These are phyloP conservation scores for Spatulosminthurus flaviceps DNA, from an alignment of 2,888 invertebrate species.

Conservation along the genomic window DNA sequence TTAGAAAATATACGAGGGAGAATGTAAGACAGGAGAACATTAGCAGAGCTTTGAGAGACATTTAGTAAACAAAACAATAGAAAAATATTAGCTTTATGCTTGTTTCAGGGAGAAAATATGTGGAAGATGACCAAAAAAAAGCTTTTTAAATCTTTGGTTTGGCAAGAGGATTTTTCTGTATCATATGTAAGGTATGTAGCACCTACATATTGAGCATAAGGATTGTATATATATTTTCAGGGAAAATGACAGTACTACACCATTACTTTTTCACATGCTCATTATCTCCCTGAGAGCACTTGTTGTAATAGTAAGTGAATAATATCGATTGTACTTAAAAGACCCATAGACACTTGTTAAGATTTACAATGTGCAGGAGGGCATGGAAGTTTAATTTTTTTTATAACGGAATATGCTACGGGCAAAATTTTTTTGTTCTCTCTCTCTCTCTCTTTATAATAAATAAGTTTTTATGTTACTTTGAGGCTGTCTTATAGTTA, in stretches of 20 bases:
- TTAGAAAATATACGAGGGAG: slow-evolving; percentile 1
- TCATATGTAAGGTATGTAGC: neutral
- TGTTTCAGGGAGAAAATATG: too few relatives aligned
- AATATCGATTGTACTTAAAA: slow-evolving; percentile 9
- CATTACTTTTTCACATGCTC: slow-evolving; percentile 19
- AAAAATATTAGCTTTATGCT: neutral
- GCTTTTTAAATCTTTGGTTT: neutral
- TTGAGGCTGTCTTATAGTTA: neutral
- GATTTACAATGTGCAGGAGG: slow-evolving; percentile 2
- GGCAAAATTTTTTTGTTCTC: neutral
- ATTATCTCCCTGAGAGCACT: neutral
- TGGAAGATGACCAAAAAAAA: neutral
- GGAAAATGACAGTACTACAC: slow-evolving; percentile 27
- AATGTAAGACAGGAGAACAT: slow-evolving; percentile 19
- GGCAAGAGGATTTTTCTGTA: neutral
- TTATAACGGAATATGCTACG: neutral
- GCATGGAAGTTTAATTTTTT: neutral
- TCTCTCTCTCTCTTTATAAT: neutral
- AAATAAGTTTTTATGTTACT: slow-evolving; percentile 2
- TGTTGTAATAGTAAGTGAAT: neutral
- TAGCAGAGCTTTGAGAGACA: neutral
- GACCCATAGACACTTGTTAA: neutral
- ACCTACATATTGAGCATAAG: neutral
- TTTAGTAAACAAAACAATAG: slow-evolving; percentile 16
- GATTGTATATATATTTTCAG: slow-evolving; percentile 19